Evolutionary conservation across 2,888 invertebrate genomes (phyloP).

Genomic region (Trachelus troglodyta): DNA sequence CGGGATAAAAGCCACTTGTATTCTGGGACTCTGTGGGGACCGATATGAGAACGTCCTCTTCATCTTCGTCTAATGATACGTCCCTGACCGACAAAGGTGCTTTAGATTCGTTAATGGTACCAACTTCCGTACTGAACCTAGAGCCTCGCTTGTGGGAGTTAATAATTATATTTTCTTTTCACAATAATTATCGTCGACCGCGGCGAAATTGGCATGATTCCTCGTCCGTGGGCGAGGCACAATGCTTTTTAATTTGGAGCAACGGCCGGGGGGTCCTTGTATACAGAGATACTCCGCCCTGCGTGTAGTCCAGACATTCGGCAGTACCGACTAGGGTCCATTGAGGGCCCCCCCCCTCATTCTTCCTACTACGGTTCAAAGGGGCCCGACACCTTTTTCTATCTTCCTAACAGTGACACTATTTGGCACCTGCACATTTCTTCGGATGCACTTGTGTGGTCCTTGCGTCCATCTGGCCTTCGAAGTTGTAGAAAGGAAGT

Average conservation of each 20-base stretch:
- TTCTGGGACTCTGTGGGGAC: background rate
- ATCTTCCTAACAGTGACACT: conserved; percentile 28
- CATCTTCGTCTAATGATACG: conserved; percentile 13
- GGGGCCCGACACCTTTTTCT: conserved; percentile 9
- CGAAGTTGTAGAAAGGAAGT: background rate
- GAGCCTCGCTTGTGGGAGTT: background rate
- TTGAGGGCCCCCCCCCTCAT: background rate
- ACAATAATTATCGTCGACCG: conserved; percentile 16
- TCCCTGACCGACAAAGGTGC: conserved; percentile 10
- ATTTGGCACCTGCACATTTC: conserved; percentile 36
- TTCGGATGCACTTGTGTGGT: background rate
- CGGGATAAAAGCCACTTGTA: background rate
- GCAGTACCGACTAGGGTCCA: background rate
- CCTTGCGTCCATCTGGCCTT: background rate
- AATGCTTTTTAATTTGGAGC: conserved; percentile 21
- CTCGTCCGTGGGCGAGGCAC: conserved; percentile 9
- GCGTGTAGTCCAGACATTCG: background rate
- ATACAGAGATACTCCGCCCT: background rate
- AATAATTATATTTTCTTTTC: conserved; percentile 11
- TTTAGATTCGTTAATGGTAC: conserved; percentile 7
- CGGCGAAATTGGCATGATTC: conserved; percentile 19
- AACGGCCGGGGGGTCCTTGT: conserved; percentile 13
- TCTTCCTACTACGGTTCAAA: conserved; percentile 11
- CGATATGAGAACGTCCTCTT: background rate
- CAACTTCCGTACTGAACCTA: conserved; percentile 13